These are phyloP conservation scores for Caradrina kadenii DNA, from an alignment of 2,888 invertebrate species.

Conservation along the genomic window DNA sequence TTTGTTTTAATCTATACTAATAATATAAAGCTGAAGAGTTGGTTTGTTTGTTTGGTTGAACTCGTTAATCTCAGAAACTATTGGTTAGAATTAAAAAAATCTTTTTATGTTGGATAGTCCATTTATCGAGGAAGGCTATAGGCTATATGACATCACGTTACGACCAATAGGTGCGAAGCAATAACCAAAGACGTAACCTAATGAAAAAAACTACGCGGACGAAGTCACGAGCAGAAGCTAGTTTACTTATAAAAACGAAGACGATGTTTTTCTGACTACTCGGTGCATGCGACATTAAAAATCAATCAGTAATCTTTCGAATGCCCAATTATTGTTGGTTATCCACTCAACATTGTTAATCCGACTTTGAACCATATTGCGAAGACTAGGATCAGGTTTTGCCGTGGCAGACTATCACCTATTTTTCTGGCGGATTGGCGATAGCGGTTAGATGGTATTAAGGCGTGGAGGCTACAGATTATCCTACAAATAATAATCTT, in stretches of 20 bases:
- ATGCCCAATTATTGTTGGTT: background rate
- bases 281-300: constrained; percentile 34
- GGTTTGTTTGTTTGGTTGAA: too few relatives aligned
- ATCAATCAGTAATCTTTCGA: background rate
- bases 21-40: too few relatives aligned
- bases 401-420: background rate
- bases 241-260: constrained; percentile 37
- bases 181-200: too few relatives aligned
- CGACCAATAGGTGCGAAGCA: too few relatives aligned
- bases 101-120: too few relatives aligned
- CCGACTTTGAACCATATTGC: constrained; percentile 2
- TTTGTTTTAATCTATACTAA: constrained; percentile 56
- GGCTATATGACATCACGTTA: too few relatives aligned
- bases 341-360: background rate
- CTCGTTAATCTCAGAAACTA: too few relatives aligned
- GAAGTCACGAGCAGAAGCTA: too few relatives aligned
- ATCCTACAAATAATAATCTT: constrained; percentile 24
- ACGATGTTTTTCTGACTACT: constrained; percentile 1
- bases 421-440: background rate
- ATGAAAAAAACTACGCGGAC: too few relatives aligned
- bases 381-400: background rate
- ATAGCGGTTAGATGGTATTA: background rate
- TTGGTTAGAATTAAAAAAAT: too few relatives aligned
- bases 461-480: background rate
- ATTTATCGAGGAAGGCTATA: too few relatives aligned